Evolutionary conservation across 1,140 invertebrate species (phyloP).

Genomic region (Zophobas morio): DNA sequence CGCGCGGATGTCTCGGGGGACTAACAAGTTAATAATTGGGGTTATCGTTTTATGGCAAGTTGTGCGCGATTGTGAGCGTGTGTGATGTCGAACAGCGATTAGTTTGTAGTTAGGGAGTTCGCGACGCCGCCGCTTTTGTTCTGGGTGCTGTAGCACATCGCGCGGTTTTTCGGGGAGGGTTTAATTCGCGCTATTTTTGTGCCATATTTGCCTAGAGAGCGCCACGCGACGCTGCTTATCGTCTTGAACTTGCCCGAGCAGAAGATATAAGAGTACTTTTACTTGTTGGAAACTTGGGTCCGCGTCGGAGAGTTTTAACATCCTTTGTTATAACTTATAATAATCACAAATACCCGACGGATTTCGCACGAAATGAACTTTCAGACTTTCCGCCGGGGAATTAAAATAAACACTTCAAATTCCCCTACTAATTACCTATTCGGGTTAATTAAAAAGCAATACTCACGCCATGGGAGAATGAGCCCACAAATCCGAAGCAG

Average conservation of each 20-base stretch:
- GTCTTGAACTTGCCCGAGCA: constrained; percentile 30
- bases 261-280: constrained; percentile 32
- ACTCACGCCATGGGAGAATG: neutral
- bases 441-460: constrained; percentile 23
- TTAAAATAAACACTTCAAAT: constrained; percentile 35
- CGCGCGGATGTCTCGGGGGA: constrained; percentile 6
- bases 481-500: neutral
- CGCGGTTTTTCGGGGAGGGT: too few relatives aligned
- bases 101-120: constrained; percentile 2
- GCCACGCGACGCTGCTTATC: constrained; percentile 28
- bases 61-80: neutral
- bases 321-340: constrained; percentile 38
- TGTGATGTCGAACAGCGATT: constrained; percentile 30
- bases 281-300: constrained; percentile 22
- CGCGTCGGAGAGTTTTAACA: constrained; percentile 18
- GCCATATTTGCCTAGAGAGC: constrained; percentile 12
- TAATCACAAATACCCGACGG: constrained; percentile 22
- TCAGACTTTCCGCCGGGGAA: constrained; percentile 7
- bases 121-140: constrained; percentile 2
- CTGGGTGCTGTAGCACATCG: neutral
- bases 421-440: constrained; percentile 17
- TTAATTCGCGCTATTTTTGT: neutral
- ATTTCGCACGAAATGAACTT: constrained; percentile 18
- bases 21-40: constrained; percentile 38
- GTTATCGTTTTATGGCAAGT: constrained; percentile 25